Conservation (phyloP, 2,888 invertebrate genomes). For the Anoplius nigerrimus region DNA sequence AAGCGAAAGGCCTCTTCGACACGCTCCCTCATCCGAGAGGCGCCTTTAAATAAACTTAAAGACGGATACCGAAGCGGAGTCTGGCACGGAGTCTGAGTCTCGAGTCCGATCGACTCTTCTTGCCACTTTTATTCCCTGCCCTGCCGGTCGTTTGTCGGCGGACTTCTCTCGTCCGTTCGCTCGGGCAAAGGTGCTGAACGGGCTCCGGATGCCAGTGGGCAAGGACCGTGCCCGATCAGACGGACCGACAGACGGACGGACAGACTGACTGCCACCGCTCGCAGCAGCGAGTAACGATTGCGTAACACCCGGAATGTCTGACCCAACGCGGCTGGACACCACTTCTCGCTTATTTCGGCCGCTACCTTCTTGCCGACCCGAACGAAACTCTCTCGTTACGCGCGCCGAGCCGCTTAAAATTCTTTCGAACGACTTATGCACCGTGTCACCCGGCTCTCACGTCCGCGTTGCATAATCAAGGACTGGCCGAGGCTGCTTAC, state of each 20-base stretch:
- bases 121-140: too few species aligned
- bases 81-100: conserved; percentile 7
- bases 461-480: too few species aligned
- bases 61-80: background rate
- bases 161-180: conserved; percentile 6
- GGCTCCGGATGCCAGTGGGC: background rate
- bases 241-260: background rate
- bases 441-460: too few species aligned
- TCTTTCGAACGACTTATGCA: too few species aligned
- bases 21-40: conserved; percentile 12
- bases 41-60: conserved; percentile 26
- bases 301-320: conserved; percentile 42
- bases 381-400: too few species aligned
- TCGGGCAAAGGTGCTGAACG: conserved; percentile 18
- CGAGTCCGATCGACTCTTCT: background rate
- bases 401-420: too few species aligned
- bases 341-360: conserved; percentile 15
- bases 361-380: too few species aligned
- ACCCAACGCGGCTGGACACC: conserved; percentile 38
- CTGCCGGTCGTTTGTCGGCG: too few species aligned
- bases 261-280: background rate
- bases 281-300: conserved; percentile 28
- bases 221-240: conserved; percentile 4
- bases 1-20: background rate
- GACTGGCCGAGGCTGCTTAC: too few species aligned